Evolutionary conservation across 2,113 vertebrate genomes (phyloP).

Genomic region (Hydropotes inermis): DNA sequence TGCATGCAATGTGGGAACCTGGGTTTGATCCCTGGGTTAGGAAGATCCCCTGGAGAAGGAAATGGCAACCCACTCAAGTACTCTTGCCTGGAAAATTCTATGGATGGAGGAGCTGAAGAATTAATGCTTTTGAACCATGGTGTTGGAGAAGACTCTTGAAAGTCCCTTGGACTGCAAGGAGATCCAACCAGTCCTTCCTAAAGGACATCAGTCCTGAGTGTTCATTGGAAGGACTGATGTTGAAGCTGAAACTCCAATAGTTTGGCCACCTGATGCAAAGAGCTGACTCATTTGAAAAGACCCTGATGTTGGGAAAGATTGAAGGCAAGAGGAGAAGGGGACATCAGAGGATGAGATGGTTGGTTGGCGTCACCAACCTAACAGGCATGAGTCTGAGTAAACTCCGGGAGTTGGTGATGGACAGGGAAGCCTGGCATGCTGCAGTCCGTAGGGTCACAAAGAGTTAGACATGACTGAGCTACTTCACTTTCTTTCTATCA

Average conservation of each 20-base stretch:
- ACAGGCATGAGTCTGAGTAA: not conserved
- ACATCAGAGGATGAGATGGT: not conserved
- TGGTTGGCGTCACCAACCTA: not conserved
- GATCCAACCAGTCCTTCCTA: not conserved
- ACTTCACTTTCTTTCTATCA: not conserved
- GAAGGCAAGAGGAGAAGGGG: not conserved
- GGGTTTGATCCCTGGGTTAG: not conserved
- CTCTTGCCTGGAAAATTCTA: not conserved
- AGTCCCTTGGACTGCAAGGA: not conserved
- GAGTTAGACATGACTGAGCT: not conserved
- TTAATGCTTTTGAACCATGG: not conserved
- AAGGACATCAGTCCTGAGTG: not conserved
- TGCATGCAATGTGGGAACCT: not conserved
- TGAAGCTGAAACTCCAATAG: not conserved
- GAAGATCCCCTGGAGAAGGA: not conserved
- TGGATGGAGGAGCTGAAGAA: not conserved
- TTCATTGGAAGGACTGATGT: not conserved
- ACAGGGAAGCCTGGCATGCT: not conserved
- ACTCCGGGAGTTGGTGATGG: not conserved
- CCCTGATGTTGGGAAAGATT: not conserved
- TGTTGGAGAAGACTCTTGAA: not conserved
- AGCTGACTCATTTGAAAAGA: not conserved
- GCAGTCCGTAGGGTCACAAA: not conserved
- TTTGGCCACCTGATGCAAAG: not conserved
- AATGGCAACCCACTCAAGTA: not conserved